Evolutionary conservation across 2,888 invertebrate species (phyloP), one percentile per base, ranked within the genome.

Genomic region (Patella depressa): DNA sequence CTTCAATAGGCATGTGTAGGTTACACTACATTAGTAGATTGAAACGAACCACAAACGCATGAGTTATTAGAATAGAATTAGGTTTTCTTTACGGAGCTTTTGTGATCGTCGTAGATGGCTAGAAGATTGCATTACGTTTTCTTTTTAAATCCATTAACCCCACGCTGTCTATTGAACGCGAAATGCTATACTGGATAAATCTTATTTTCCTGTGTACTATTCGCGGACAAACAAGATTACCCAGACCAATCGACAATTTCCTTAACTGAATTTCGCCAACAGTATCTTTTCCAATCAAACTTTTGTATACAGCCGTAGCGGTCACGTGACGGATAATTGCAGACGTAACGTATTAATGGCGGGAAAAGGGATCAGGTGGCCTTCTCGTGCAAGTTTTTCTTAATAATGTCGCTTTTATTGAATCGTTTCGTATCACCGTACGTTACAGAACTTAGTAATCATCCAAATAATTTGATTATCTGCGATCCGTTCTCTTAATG

Each of bases 321-420:
- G 65, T 65, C 65, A 65, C 65, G 65, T 65, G 65, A 65, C 65
- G 24, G 19, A 5, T 12, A 65, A 24, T 65, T 65, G 19, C 65
- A 65, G 65, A 65, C 65, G 65, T 65, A 65, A 65, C 24, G 65
- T 19, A 65, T 65, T 19, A 65, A 65, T 11, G 24, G 65, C 65
- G 65, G 65, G 65, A 65, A 65, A 65, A 57, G 65, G 11, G 24
- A 65, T 65, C 45, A 45, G 45, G 45, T 45, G 45, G 45, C 45
- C 45, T 45, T 45, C 45, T 45, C 45, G 45, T 9, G 45, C 45
- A 9, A 45, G 45, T 45, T 45, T 45, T 45, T 45, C 45, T 45
- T 45, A 45, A 45, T 45, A 45, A 45, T 45, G 45, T 45, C 45
- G 45, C 45, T 45, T 45, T 45, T 45, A 45, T 45, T 45, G 45